A percentile compares a stretch with the other conserved stretches of the same genome.
These are phyloP conservation scores for Sebastes nivosus DNA, from an alignment of 2,797 vertebrate species.

Conservation along the genomic window DNA sequence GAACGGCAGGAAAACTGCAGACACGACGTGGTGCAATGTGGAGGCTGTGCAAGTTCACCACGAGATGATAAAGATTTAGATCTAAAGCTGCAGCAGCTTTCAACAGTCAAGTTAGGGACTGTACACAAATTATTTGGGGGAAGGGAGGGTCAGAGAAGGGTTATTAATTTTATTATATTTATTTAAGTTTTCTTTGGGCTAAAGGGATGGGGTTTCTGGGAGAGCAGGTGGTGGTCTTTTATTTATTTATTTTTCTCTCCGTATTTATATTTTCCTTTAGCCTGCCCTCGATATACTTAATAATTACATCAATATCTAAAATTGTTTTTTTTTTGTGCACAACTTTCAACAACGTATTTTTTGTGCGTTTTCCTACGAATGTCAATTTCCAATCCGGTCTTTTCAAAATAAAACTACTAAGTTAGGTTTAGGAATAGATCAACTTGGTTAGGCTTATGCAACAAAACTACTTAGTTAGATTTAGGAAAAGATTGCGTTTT, in stretches of 20 bases:
- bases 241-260: neutral
- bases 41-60: conserved; percentile 32
- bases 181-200: neutral
- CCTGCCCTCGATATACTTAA: neutral
- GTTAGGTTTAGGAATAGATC: too few relatives aligned
- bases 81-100: neutral
- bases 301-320: neutral
- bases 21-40: conserved; percentile 18
- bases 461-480: too few relatives aligned
- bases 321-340: too few relatives aligned
- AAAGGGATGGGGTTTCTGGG: neutral
- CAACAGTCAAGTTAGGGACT: neutral
- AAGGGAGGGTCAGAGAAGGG: neutral
- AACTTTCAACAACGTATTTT: too few relatives aligned
- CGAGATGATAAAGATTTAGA: conserved; percentile 9
- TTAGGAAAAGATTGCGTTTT: too few relatives aligned
- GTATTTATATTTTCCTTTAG: neutral
- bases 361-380: too few relatives aligned
- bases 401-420: too few relatives aligned
- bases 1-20: conserved; percentile 43
- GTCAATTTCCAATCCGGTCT: too few relatives aligned
- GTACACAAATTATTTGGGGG: neutral
- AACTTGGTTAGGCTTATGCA: too few relatives aligned
- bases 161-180: neutral
- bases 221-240: neutral